Evolutionary conservation across 2,888 invertebrate genomes (phyloP).

Genomic region (Mactromeris polynyma): DNA sequence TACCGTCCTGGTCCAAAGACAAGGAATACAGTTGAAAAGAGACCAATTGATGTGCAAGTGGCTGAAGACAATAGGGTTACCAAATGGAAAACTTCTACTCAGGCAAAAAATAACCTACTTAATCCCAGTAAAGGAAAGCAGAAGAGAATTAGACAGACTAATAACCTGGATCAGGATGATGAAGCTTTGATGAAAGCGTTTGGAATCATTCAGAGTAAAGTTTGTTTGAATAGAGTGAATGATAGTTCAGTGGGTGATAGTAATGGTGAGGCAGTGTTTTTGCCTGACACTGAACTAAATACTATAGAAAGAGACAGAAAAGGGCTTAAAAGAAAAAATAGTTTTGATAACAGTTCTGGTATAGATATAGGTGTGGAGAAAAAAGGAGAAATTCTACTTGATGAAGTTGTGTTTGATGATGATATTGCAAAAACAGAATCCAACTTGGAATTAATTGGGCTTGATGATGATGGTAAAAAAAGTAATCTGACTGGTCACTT

Average conservation of each 20-base stretch:
- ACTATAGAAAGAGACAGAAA: background rate
- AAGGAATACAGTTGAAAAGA: too few relatives aligned
- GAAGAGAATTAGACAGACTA: conserved; percentile 25
- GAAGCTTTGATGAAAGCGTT: conserved; percentile 42
- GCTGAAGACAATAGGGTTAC: background rate
- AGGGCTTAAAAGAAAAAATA: background rate
- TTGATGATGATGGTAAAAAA: conserved; percentile 25
- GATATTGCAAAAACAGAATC: conserved; percentile 27
- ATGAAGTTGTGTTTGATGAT: conserved; percentile 22
- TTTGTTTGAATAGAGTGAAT: conserved; percentile 36
- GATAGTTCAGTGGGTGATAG: background rate
- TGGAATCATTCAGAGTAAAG: conserved; percentile 43
- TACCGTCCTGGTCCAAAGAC: too few relatives aligned
- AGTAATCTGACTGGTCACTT: background rate
- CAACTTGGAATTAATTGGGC: conserved; percentile 20
- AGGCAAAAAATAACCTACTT: conserved; percentile 45
- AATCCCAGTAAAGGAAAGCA: conserved; percentile 58
- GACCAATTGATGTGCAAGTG: too few relatives aligned
- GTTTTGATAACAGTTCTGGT: conserved; percentile 5
- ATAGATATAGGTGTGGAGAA: background rate
- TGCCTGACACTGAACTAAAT: background rate
- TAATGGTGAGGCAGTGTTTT: background rate
- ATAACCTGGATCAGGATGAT: conserved; percentile 8
- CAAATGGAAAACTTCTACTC: background rate
- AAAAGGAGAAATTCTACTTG: background rate